These are phyloP conservation scores for Anas acuta DNA, from an alignment of 2,797 vertebrate species.

Conservation along the genomic window DNA sequence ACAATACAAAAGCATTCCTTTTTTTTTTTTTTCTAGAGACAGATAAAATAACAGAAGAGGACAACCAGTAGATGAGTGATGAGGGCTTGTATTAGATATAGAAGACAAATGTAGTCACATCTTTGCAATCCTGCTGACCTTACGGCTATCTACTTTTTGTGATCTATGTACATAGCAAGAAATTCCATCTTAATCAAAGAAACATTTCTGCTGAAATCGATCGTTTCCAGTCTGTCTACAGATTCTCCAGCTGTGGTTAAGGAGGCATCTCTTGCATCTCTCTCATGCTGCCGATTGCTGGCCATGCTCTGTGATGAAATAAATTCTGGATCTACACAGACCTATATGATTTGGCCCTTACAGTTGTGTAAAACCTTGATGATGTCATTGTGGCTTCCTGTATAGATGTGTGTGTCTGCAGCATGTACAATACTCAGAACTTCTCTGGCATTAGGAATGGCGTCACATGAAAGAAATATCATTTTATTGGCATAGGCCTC, in stretches of 20 bases:
- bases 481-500: background rate
- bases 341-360: background rate
- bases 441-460: background rate
- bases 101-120: background rate
- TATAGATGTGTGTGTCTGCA: background rate
- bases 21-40: background rate
- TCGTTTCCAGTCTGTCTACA: background rate
- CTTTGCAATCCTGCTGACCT: background rate
- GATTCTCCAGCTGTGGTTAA: background rate
- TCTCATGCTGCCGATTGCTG: background rate
- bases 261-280: background rate
- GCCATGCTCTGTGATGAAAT: background rate
- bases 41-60: background rate
- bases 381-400: background rate
- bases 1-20: background rate
- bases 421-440: background rate
- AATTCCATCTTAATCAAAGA: background rate
- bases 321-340: background rate
- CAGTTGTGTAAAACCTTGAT: background rate
- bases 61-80: background rate
- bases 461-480: background rate
- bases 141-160: background rate
- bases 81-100: background rate
- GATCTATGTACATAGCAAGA: accelerated
- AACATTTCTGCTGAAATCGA: background rate